These are phyloP conservation scores for Zootoca vivipara DNA, from an alignment of 2,113 vertebrate species.

Conservation along the genomic window DNA sequence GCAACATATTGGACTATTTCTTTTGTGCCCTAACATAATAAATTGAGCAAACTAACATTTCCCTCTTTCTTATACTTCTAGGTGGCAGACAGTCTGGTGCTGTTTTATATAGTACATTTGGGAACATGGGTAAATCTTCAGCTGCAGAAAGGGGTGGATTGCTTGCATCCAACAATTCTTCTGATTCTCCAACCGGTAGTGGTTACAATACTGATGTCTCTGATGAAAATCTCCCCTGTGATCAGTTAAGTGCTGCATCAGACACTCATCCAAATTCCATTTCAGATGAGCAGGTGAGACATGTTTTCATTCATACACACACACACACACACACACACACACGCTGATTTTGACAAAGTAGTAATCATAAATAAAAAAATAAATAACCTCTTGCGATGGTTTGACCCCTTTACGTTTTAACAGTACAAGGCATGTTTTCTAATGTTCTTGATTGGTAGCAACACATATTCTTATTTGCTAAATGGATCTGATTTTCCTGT, in stretches of 20 bases:
- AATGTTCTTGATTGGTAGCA: background rate
- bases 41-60: background rate
- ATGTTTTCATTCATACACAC: background rate
- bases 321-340: no score
- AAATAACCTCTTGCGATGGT: no score
- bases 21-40: background rate
- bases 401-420: no score
- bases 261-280: constrained; percentile 91
- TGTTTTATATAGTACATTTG: constrained; percentile 90
- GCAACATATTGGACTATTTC: background rate
- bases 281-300: constrained; percentile 92
- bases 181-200: constrained; percentile 95
- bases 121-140: constrained; percentile 86
- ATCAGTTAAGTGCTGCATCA: constrained; percentile 85
- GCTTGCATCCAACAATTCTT: constrained; percentile 92
- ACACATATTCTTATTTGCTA: constrained; percentile 4
- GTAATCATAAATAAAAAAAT: no score
- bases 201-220: constrained; percentile 97
- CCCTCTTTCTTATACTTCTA: constrained; percentile 45
- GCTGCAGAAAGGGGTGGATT: constrained; percentile 79
- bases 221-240: constrained; percentile 92
- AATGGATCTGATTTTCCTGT: background rate
- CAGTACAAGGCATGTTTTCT: background rate
- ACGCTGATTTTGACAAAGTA: no score
- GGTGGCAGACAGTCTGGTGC: constrained; percentile 93